Conservation (phyloP, 2,797 vertebrate species). For the Lutjanus campechanus region DNA sequence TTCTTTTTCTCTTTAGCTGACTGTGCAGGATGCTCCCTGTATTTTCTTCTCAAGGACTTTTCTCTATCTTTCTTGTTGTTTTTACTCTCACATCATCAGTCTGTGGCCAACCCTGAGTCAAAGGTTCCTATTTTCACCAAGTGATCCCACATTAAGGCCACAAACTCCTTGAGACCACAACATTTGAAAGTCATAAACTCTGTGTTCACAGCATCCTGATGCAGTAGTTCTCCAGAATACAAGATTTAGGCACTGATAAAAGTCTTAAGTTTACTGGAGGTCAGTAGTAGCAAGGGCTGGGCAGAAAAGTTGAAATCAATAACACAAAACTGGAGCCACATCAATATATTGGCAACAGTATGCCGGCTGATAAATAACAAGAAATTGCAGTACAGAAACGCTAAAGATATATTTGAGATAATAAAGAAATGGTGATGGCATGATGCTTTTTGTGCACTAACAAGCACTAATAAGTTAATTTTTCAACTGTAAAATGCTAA, state of each 20-base stretch:
- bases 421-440: not conserved
- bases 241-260: not conserved
- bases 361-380: not conserved
- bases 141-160: conserved; percentile 5
- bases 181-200: conserved; percentile 17
- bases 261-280: not conserved
- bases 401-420: not conserved
- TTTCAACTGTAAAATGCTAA: not conserved
- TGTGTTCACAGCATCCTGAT: not conserved
- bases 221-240: not conserved
- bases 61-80: conserved; percentile 13
- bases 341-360: not conserved
- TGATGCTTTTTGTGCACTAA: too few species aligned
- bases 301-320: not conserved
- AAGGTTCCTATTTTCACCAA: conserved; percentile 9
- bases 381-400: not conserved
- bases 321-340: not conserved
- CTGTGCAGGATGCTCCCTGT: conserved; percentile 26
- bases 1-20: conserved; percentile 26
- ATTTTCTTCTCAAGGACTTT: conserved; percentile 18
- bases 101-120: conserved; percentile 14
- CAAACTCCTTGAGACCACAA: not conserved
- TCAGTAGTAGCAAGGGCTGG: not conserved
- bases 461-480: too few species aligned
- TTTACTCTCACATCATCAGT: conserved; percentile 28